These are phyloP conservation scores for Callyntrura guangdongensis DNA, from an alignment of 2,888 invertebrate species.

Conservation along the genomic window DNA sequence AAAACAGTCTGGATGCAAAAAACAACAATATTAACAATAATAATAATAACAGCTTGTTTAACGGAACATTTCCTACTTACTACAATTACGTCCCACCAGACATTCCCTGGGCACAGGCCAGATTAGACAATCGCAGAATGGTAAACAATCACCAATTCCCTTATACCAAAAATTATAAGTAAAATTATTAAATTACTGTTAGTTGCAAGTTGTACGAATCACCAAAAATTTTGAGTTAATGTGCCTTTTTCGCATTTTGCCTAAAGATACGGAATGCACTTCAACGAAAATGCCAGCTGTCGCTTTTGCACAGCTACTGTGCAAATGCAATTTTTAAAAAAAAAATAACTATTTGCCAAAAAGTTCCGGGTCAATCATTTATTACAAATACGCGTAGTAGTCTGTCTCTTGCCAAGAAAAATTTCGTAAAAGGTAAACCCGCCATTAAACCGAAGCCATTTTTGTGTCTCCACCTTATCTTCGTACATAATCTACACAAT, in stretches of 20 bases:
- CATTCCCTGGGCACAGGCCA: slow-evolving; percentile 83
- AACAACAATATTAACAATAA: neutral
- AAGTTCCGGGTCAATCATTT: slow-evolving; percentile 37
- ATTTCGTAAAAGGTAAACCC: neutral
- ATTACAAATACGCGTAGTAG: neutral
- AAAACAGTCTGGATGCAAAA: neutral
- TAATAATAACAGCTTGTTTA: slow-evolving; percentile 58
- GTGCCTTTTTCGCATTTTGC: neutral
- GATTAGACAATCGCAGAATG: slow-evolving; percentile 84
- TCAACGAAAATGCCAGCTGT: slow-evolving; percentile 2
- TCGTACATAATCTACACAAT: no score
- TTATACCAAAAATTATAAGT: neutral
- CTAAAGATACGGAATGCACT: neutral
- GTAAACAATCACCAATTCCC: slow-evolving; percentile 64
- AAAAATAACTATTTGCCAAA: neutral
- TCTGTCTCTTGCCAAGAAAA: neutral
- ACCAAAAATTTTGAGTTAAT: neutral
- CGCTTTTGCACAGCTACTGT: neutral
- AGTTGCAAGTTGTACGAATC: no score
- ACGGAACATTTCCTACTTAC: slow-evolving; percentile 68
- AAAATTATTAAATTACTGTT: no score
- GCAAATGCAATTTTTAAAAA: neutral
- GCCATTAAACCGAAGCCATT: neutral
- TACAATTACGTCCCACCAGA: slow-evolving; percentile 79
- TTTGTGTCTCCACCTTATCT: neutral